Base-by-base conservation (phyloP, 2,113 vertebrate species). In the Perccottus glenii region DNA sequence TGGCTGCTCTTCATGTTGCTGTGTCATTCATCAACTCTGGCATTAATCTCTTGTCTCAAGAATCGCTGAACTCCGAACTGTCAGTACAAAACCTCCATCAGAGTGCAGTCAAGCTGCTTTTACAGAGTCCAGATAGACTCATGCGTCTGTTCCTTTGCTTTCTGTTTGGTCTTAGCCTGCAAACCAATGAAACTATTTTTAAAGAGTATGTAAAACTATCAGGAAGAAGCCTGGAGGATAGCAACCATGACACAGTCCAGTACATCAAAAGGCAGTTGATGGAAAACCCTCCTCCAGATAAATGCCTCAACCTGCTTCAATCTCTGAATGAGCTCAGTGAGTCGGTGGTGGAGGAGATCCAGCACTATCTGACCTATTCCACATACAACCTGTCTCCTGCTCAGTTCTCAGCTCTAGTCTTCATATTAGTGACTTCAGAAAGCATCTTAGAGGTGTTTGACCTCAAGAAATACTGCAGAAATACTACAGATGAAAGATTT, bases 1-100 rank as follows among this genome's bases (percentile, higher is more conserved):
- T 40, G 55, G 12, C 38, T 52, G 32, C 35, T 95, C 94, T 75
- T 92, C 94, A 49, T 49, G 47, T 49, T n/a, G 14, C 3, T 9
- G 14, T 15, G 47, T 15, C 47, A 49, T 49, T 49, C 47, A 49
- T 49, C 5, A 15, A 15, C 6, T 49, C 47, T 49, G 47, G 47
- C 6, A n/a, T 49, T n/a, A 49, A 49, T 8, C 47, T 49, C 5
- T 49, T 49, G 47, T 49, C 47, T 15, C 12, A 49, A 49, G 47
- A 49, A 8, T 8, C 12, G 8, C n/a, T 16, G n/a, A 49, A 4
- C 47, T 1, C 47, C 12, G 3, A 46, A 46, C 8, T 9, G 4
- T 46, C 44, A 11, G 44, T 46, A 4, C 9, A 11, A 46, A 46
- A 46, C 44, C 4, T 46, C 8, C 44, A 46, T 14, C 44, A 46